phyloP scores from a whole-genome alignment of 2,797 vertebrate species.

The Pantherophis alleghaniensis region DNA sequence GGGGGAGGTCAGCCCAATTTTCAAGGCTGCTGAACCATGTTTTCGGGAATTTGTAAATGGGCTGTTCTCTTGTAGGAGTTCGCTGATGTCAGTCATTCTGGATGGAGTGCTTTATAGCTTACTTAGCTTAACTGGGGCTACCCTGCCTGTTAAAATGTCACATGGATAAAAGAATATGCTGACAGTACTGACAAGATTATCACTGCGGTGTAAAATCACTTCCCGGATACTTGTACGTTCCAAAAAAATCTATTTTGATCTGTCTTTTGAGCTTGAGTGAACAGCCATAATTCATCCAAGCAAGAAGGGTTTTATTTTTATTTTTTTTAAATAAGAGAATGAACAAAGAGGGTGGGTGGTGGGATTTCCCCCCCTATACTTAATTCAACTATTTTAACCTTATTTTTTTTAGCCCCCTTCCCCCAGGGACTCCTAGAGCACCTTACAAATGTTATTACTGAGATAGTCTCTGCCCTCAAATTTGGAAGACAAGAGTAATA shows the following conservation, averaged over 20 bases:
- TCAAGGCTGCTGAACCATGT: constrained; percentile 53
- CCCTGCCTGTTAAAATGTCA: constrained; percentile 74
- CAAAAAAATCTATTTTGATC: constrained; percentile 53
- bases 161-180: constrained; percentile 71
- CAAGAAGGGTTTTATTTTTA: constrained; percentile 17
- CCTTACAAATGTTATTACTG: neutral
- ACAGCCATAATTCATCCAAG: constrained; percentile 49
- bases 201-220: constrained; percentile 64
- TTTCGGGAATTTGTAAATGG: constrained; percentile 64
- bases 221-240: constrained; percentile 58
- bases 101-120: constrained; percentile 61
- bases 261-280: constrained; percentile 59
- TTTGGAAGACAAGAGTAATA: neutral
- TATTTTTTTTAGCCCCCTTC: neutral
- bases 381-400: neutral
- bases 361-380: neutral
- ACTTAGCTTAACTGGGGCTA: constrained; percentile 65
- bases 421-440: neutral
- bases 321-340: constrained; percentile 24
- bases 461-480: neutral
- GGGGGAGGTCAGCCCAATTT: constrained; percentile 47
- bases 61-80: constrained; percentile 59
- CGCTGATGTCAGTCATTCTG: constrained; percentile 64
- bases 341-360: constrained; percentile 18
- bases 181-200: constrained; percentile 73